Conservation (phyloP, 2,888 invertebrate species). For the Orchesella flavescens region DNA sequence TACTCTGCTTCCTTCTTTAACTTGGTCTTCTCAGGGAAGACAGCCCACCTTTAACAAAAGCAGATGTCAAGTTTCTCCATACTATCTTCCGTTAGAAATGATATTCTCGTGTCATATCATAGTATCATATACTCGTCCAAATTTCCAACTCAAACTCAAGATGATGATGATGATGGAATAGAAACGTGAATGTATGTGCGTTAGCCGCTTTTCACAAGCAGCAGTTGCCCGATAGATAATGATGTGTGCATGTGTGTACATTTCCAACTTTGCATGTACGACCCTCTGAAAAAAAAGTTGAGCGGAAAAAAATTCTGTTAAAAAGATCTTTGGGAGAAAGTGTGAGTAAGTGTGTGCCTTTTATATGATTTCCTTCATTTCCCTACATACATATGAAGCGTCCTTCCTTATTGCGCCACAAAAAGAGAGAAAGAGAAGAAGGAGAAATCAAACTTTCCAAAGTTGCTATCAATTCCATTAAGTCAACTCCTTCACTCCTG, state of each 20-base stretch:
- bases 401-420: constrained; percentile 19
- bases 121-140: background rate
- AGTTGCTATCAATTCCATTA: constrained; percentile 63
- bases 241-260: constrained; percentile 22
- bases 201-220: background rate
- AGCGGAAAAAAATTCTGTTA: background rate
- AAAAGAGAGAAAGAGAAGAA: background rate
- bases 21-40: no score
- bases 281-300: background rate
- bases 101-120: background rate
- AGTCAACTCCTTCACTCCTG: constrained; percentile 58
- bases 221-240: constrained; percentile 15
- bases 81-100: background rate
- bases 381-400: constrained; percentile 4
- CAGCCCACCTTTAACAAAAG: constrained; percentile 5
- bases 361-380: background rate
- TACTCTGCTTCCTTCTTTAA: no score
- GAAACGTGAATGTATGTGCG: background rate
- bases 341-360: background rate
- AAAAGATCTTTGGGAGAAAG: background rate
- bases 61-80: background rate
- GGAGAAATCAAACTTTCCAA: constrained; percentile 61
- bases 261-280: background rate
- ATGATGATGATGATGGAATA: constrained; percentile 29
- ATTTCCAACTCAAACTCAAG: background rate